Conservation (phyloP, 2,797 vertebrate genomes). For the Natrix natrix region DNA sequence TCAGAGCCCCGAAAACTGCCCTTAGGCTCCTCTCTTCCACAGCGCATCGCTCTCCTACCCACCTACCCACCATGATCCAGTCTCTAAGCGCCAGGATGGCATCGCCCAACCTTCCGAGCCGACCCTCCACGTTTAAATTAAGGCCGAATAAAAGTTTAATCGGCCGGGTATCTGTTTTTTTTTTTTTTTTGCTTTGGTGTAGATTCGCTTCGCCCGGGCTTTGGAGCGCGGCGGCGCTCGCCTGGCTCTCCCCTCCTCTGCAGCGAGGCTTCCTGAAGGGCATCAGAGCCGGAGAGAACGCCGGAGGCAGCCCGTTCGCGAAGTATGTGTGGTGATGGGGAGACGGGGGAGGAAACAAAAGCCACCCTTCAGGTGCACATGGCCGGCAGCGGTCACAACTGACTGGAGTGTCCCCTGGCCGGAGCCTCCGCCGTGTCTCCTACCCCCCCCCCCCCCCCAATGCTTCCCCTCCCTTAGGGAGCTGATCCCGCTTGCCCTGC, state of each 20-base stretch:
- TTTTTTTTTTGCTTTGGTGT: background rate
- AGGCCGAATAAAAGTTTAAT: too few relatives aligned
- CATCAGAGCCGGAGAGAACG: background rate
- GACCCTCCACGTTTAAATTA: too few relatives aligned
- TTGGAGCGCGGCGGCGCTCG: background rate
- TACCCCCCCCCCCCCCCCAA: background rate
- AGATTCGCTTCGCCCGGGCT: background rate
- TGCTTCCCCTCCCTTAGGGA: background rate
- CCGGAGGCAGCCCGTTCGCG: background rate
- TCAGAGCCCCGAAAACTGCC: too few relatives aligned
- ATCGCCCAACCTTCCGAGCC: too few relatives aligned
- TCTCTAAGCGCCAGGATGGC: too few relatives aligned
- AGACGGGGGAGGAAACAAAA: rapidly evolving
- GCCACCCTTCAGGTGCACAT: background rate
- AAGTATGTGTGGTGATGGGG: background rate
- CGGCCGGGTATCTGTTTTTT: too few relatives aligned
- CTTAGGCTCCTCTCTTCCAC: too few relatives aligned
- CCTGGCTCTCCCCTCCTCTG: background rate
- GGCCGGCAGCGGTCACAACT: background rate
- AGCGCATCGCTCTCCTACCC: too few relatives aligned
- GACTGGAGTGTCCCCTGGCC: background rate
- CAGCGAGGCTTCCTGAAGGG: background rate
- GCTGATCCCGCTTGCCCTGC: background rate
- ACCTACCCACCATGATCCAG: too few relatives aligned
- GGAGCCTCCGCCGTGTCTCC: background rate